Conservation (phyloP, 2,797 vertebrate species). For the Ctenopoma multispine region DNA sequence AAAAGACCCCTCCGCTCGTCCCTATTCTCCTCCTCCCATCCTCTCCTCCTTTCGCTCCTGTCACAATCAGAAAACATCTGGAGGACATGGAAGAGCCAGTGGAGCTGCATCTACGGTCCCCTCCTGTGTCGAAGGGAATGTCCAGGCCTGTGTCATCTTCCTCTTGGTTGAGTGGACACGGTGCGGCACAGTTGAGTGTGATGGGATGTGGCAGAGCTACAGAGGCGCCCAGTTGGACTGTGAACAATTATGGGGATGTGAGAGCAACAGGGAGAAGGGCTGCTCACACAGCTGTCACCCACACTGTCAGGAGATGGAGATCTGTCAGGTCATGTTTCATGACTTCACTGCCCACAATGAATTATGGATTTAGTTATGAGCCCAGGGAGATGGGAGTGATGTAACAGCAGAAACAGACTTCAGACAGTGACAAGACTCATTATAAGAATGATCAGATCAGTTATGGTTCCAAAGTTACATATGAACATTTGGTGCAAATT, state of each 20-base stretch:
- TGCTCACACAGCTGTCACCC: constrained; percentile 78
- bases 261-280: constrained; percentile 59
- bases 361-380: constrained; percentile 73
- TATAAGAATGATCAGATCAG: constrained; percentile 12
- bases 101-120: constrained; percentile 13
- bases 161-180: constrained; percentile 53
- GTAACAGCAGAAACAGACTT: constrained; percentile 38
- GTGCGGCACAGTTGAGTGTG: constrained; percentile 52
- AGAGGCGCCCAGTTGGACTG: constrained; percentile 59
- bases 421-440: constrained; percentile 26
- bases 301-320: constrained; percentile 62
- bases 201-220: constrained; percentile 78
- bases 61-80: constrained; percentile 72
- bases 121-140: constrained; percentile 42
- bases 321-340: constrained; percentile 71
- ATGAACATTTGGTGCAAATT: constrained; percentile 35
- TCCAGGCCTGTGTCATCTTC: constrained; percentile 59
- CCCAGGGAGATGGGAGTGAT: constrained; percentile 42
- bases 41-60: constrained; percentile 43
- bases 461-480: constrained; percentile 16
- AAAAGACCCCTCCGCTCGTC: constrained; percentile 47
- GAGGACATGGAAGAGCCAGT: constrained; percentile 35
- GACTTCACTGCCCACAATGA: constrained; percentile 59
- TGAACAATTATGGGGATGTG: constrained; percentile 79
- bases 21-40: constrained; percentile 13